A percentile compares a stretch with the other conserved stretches of the same genome.
phyloP scores from a whole-genome alignment of 2,113 vertebrate genomes.

The Gymnocephalus cernua region DNA sequence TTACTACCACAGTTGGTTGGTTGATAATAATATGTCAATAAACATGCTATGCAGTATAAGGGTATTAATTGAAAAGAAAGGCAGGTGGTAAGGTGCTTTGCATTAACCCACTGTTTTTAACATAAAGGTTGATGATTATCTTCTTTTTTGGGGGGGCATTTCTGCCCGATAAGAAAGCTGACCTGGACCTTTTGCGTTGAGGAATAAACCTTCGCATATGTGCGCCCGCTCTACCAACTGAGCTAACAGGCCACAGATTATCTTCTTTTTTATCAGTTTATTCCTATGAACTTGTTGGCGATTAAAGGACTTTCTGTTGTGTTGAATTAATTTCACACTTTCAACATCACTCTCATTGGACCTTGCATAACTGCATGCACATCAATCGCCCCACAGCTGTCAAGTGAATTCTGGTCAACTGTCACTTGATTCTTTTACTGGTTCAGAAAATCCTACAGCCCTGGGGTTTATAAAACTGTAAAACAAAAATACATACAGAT shows the following conservation, averaged over 20 bases:
- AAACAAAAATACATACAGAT: not conserved
- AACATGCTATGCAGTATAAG: not conserved
- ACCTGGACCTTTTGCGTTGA: too few relatives aligned
- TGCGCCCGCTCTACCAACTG: too few relatives aligned
- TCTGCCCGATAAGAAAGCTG: too few relatives aligned
- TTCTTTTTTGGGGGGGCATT: too few relatives aligned
- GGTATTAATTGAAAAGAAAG: not conserved
- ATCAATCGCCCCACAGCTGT: conserved; percentile 16
- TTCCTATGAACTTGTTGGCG: not conserved
- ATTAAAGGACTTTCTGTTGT: not conserved
- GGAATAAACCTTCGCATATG: too few relatives aligned
- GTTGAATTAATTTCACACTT: conserved; percentile 6
- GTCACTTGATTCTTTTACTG: conserved; percentile 11
- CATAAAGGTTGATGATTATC: not conserved
- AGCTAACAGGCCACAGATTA: too few relatives aligned
- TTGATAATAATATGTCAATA: not conserved
- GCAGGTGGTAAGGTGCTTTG: not conserved
- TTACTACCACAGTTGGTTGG: not conserved
- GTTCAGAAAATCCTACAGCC: conserved; percentile 13
- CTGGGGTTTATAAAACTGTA: not conserved
- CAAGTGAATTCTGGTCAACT: conserved; percentile 6
- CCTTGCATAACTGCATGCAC: conserved; percentile 1
- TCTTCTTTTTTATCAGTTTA: not conserved
- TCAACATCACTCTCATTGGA: not conserved
- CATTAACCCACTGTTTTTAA: not conserved